Percentiles rank a stretch among this genome's conserved stretches.
These are phyloP conservation scores for Papilio polyxenes DNA, from an alignment of 1,140 invertebrate genomes.

Conservation along the genomic window DNA sequence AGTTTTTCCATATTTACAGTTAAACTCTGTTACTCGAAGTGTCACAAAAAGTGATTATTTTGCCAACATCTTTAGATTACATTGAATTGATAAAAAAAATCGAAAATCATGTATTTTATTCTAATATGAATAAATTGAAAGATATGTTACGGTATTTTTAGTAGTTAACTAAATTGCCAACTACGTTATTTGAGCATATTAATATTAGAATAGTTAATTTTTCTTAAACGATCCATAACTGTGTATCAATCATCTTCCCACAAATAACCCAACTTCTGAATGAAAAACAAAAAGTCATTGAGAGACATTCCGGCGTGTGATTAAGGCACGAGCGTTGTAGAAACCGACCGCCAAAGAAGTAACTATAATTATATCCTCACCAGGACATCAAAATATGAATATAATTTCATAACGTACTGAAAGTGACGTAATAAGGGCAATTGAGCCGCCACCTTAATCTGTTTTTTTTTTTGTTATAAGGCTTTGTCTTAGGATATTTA, in stretches of 20 bases:
- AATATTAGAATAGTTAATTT: neutral
- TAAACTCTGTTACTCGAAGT: neutral
- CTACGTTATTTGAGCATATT: too few species aligned
- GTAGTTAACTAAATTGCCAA: too few species aligned
- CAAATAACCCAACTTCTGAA: slow-evolving; percentile 17
- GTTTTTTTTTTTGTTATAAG: neutral
- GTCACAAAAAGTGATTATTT: neutral
- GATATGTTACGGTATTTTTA: too few species aligned
- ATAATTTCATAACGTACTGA: neutral
- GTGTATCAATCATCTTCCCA: neutral
- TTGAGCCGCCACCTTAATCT: neutral
- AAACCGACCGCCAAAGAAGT: neutral
- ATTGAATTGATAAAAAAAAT: neutral
- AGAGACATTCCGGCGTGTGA: slow-evolving; percentile 32
- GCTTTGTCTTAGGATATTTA: too few species aligned
- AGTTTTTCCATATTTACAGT: neutral
- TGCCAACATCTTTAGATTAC: neutral
- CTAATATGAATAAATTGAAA: too few species aligned
- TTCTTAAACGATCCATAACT: neutral
- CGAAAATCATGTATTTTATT: neutral
- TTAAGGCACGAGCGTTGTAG: slow-evolving; percentile 32
- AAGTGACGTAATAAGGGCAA: neutral
- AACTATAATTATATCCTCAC: neutral
- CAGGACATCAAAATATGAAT: neutral
- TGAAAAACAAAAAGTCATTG: slow-evolving; percentile 28